Percentiles rank a stretch among this genome's conserved stretches.
phyloP scores from a whole-genome alignment of 2,113 vertebrate species.

The Ptychochromis oligacanthus region DNA sequence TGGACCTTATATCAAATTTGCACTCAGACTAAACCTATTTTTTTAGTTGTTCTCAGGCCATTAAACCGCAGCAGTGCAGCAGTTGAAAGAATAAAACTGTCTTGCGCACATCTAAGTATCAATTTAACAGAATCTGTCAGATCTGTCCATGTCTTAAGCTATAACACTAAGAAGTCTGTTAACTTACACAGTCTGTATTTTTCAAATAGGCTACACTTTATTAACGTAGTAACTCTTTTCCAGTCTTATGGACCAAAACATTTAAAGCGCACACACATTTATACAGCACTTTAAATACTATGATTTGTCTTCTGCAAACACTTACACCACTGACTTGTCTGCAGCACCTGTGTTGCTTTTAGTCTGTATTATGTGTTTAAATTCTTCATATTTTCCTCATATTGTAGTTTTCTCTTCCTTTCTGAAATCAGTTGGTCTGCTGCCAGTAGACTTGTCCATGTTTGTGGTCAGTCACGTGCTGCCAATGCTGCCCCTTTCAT shows the following conservation, averaged over 20 bases:
- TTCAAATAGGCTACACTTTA: neutral
- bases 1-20: neutral
- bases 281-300: neutral
- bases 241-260: neutral
- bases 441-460: neutral
- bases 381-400: neutral
- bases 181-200: neutral
- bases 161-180: neutral
- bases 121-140: neutral
- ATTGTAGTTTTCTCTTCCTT: neutral
- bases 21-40: neutral
- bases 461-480: neutral
- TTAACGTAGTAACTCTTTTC: neutral
- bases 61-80: neutral
- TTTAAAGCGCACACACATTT: neutral
- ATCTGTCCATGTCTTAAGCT: neutral
- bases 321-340: neutral
- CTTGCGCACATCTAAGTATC: neutral
- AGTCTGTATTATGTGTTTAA: neutral
- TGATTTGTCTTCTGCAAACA: neutral
- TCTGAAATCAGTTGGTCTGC: neutral
- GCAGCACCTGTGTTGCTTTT: neutral
- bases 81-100: neutral
- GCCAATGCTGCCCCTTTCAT: neutral
- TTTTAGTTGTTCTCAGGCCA: neutral